Conservation (phyloP, 2,888 invertebrate species). For the Diaprepes abbreviatus region DNA sequence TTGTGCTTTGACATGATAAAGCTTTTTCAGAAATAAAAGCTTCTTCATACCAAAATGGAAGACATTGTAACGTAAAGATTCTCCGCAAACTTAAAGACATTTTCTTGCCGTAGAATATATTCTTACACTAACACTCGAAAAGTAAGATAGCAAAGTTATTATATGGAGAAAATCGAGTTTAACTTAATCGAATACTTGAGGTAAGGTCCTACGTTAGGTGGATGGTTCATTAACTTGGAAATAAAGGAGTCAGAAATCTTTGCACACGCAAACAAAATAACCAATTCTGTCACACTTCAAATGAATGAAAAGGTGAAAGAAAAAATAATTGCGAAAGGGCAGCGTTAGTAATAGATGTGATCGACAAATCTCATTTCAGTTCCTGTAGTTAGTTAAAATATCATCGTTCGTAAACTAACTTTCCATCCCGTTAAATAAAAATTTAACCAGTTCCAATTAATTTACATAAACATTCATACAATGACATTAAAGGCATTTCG, state of each 20-base stretch:
- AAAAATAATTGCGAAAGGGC: too few species aligned
- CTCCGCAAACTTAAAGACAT: not conserved
- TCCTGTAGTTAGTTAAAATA: too few species aligned
- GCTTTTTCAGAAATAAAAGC: conserved; percentile 12
- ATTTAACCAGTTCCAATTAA: not conserved
- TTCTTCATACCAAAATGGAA: not conserved
- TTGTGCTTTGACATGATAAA: conserved; percentile 6
- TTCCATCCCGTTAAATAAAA: too few species aligned
- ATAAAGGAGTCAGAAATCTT: too few species aligned
- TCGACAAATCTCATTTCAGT: too few species aligned
- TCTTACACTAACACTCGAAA: not conserved
- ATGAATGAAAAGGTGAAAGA: too few species aligned
- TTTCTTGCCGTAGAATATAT: not conserved
- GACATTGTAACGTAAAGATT: not conserved
- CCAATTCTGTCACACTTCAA: too few species aligned
- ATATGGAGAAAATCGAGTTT: not conserved
- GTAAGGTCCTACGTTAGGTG: too few species aligned
- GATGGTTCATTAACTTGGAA: too few species aligned
- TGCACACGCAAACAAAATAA: too few species aligned
- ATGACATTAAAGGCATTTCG: not conserved
- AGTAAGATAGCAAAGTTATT: not conserved
- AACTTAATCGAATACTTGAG: not conserved
- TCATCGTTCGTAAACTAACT: too few species aligned
- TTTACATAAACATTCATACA: not conserved
- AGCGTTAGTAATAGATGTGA: too few species aligned